Evolutionary conservation across 2,797 vertebrate species (phyloP).

Genomic region (Oophaga sylvatica): DNA sequence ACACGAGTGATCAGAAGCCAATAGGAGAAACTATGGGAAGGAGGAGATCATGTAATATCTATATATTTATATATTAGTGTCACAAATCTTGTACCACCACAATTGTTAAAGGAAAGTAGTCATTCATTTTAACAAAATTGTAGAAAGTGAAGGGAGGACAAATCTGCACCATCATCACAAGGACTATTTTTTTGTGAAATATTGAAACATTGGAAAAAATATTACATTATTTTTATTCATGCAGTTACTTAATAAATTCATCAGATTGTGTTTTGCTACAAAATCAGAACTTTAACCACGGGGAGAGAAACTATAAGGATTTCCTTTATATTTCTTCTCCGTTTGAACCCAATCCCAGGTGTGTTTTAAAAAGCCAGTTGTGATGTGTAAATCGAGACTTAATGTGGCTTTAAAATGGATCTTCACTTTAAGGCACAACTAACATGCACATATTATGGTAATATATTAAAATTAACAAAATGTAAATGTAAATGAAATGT

Average conservation of each 20-base stretch:
- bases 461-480: background rate
- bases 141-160: too few relatives aligned
- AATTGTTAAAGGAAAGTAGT: too few relatives aligned
- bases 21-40: too few relatives aligned
- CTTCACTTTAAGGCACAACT: background rate
- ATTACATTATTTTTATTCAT: background rate
- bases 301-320: background rate
- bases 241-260: background rate
- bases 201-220: background rate
- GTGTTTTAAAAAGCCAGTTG: constrained; percentile 8
- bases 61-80: too few relatives aligned
- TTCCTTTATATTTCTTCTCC: background rate
- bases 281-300: background rate
- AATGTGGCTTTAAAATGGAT: background rate
- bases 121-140: too few relatives aligned
- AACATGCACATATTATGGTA: background rate
- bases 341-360: background rate
- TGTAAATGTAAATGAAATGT: too few relatives aligned
- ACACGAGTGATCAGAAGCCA: too few relatives aligned
- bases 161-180: too few relatives aligned
- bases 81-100: too few relatives aligned
- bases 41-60: too few relatives aligned
- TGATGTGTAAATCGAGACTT: constrained; percentile 2
- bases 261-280: constrained; percentile 2
- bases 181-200: background rate